These are phyloP conservation scores for Eupeodes latifasciatus DNA, from an alignment of 2,888 invertebrate species.

Conservation along the genomic window DNA sequence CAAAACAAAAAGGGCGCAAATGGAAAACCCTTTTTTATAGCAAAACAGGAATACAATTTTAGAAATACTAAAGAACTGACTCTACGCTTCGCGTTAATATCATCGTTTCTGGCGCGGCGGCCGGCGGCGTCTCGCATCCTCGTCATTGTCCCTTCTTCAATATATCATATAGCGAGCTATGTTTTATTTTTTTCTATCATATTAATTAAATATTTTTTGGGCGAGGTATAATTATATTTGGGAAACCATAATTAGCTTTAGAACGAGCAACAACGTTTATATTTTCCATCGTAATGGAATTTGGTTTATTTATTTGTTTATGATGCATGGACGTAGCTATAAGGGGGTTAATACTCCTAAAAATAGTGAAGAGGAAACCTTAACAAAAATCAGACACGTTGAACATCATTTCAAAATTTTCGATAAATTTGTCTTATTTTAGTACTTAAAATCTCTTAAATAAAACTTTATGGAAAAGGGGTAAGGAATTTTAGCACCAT, in stretches of 20 bases:
- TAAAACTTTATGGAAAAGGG: no score
- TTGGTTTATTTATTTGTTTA: neutral
- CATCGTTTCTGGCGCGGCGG: neutral
- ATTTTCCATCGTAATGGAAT: neutral
- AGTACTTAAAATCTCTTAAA: no score
- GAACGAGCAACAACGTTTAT: neutral
- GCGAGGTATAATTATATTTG: constrained; percentile 74
- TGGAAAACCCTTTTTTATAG: neutral
- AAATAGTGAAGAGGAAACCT: neutral
- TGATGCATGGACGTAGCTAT: neutral
- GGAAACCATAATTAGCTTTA: constrained; percentile 28
- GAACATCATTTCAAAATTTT: no score
- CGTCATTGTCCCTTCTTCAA: neutral
- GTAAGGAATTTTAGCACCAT: no score
- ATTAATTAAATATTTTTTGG: constrained; percentile 73
- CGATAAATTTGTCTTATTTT: no score
- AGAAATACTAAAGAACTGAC: neutral
- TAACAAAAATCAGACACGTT: no score
- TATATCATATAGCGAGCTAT: no score
- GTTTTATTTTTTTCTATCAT: constrained; percentile 6
- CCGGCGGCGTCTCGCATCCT: no score
- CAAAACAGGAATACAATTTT: neutral
- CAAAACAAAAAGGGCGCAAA: neutral
- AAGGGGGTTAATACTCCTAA: neutral
- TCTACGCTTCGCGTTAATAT: neutral